phyloP scores from a whole-genome alignment of 1,140 invertebrate genomes.

The Rhynchophorus ferrugineus region DNA sequence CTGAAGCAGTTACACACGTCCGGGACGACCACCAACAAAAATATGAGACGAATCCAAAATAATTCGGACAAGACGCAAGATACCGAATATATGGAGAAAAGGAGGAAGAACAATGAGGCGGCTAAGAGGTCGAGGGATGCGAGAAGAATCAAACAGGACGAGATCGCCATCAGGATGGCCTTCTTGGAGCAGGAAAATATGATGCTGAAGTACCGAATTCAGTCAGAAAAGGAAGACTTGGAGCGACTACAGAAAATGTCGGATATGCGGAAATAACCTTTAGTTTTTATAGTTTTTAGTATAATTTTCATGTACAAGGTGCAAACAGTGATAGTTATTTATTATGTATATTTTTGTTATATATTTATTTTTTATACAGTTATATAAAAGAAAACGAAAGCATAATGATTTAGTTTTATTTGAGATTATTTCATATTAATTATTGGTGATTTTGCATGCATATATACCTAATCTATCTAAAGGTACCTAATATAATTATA shows the following conservation, averaged over 20 bases:
- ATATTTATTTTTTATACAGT: too few relatives aligned
- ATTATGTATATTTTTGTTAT: too few relatives aligned
- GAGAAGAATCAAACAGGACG: slow-evolving; percentile 82
- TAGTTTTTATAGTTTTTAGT: too few relatives aligned
- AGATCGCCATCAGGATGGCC: slow-evolving; percentile 77
- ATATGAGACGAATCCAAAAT: slow-evolving; percentile 56
- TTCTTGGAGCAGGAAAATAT: slow-evolving; percentile 78
- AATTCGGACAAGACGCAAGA: slow-evolving; percentile 56
- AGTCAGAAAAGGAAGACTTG: neutral
- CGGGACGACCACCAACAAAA: slow-evolving; percentile 53
- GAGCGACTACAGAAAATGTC: neutral
- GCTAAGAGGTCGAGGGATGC: slow-evolving; percentile 90
- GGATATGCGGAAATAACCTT: neutral
- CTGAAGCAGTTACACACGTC: slow-evolving; percentile 55
- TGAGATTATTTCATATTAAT: too few relatives aligned
- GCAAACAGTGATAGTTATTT: too few relatives aligned
- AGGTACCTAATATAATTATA: too few relatives aligned
- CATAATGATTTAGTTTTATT: too few relatives aligned
- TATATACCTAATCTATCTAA: too few relatives aligned
- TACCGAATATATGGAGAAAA: slow-evolving; percentile 75
- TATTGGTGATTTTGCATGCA: too few relatives aligned
- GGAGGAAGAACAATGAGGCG: slow-evolving; percentile 91
- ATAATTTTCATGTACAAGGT: too few relatives aligned
- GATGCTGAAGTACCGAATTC: slow-evolving; percentile 43
- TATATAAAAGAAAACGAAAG: too few relatives aligned